Base-by-base conservation (phyloP, 2,113 vertebrate species). In the Pterocles gutturalis region DNA sequence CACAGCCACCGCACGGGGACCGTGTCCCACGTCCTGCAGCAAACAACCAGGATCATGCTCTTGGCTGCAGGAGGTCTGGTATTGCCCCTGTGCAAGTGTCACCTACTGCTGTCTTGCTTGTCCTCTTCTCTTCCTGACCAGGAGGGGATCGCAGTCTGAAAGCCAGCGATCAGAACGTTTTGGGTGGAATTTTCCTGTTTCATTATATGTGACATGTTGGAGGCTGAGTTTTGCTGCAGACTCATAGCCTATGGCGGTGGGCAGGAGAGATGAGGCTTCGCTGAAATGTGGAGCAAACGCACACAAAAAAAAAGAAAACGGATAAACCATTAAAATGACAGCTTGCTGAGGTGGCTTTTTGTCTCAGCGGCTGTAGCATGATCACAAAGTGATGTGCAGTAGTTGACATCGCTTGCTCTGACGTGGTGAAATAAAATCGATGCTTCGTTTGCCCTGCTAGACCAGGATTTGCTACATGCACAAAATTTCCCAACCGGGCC, bases 261-360 rank as follows among this genome's bases (percentile, higher is more conserved):
- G 67, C 91, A 94, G 89, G 87, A 67, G 62, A 93, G 85, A 95
- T 2, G 92, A 87, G 71, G 92, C 93, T 96, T 85, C 46, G 9
- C 96, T 86, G 85, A 73, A 97, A 98, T 90, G 88, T 93, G 89
- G 92, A 92, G 94, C 96, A 80, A 96, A 90, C 60, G 6, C 65
- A 81, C 75, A 87, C 53, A 5, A 38, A 82, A 67, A 5, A 38
- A 82, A 67, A 64, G 89, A 78, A 94, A 93, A 81, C 2, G 45
- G 77, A 84, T 66, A 58, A 96, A 93, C 88, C 81, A 95, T 94
- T 93, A 93, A 95, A 71, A 65, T 73, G 95, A 96, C 90, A 96
- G 96, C 90, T 95, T 97, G 97, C 97, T 97, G 97, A 97, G 96
- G 89, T 79, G 54, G 75, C 87, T 93, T 66, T 36, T 93, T 96